Base-by-base conservation (phyloP, 2,113 vertebrate species). In the Pleuronectes platessa region DNA sequence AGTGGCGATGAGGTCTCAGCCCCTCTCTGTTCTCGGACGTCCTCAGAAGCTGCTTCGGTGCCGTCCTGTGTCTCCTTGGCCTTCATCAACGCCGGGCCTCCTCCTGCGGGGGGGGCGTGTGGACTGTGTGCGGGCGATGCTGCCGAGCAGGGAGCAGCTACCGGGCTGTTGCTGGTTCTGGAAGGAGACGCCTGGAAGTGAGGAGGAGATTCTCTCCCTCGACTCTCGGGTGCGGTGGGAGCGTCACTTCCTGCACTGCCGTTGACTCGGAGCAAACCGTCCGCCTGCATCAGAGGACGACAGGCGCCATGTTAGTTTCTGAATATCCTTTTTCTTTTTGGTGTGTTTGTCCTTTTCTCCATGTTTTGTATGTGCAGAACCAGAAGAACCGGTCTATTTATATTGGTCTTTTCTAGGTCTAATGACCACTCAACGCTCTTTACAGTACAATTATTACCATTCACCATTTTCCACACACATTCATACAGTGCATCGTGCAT, bases 181-280 rank as follows among this genome's bases (percentile, higher is more conserved):
- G 86, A 74, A 26, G 91, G 58, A 11, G 88, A 94, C 0, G 92
- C 81, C 69, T 90, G 62, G 76, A 93, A 93, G 37, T 31, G 27
- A 0, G 84, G 67, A 55, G 89, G 88, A 12, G 88, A 88, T 5
- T 87, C 85, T 47, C 94, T 93, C 74, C 79, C 86, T 66, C 89
- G 92, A 65, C 90, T 93, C 13, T 95, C 93, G 21, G 86, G 82
- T 10, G 76, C 67, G 58, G 68, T 12, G 61, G 92, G 85, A 1
- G 89, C 89, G 72, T 79, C 82, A 37, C 93, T 89, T 35, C 74
- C 80, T 1, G 73, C 3, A 21, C 90, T 90, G 77, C 97, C 96
- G 49, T 97, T 98, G 88, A 97, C 61, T 71, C 91, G 94, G 76
- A 95, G 81, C 88, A 95, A 95, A 89, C 94, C 93, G 53, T 97